Evolutionary conservation across 2,113 vertebrate species (phyloP).

Genomic region (Nematolebias whitei): DNA sequence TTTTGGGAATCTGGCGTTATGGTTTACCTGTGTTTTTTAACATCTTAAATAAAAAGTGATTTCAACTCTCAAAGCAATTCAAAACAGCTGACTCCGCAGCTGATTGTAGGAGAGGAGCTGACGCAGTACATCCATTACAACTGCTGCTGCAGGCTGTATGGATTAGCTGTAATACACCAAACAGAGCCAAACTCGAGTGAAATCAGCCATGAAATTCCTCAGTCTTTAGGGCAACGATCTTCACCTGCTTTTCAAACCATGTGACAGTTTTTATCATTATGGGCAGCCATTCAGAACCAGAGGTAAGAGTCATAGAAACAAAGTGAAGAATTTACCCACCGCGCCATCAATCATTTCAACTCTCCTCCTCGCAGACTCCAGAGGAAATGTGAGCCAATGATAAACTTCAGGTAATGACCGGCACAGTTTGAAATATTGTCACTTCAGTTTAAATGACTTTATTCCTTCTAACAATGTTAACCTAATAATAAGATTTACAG

Average conservation of each 20-base stretch:
- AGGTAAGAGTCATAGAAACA: conserved; percentile 1
- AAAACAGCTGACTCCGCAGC: conserved; percentile 29
- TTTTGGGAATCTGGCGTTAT: not conserved
- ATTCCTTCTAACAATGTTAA: conserved; percentile 2
- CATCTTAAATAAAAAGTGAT: not conserved
- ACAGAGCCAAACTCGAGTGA: not conserved
- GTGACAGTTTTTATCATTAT: not conserved
- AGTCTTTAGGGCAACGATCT: not conserved
- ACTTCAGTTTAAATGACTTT: not conserved
- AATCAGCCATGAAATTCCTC: conserved; percentile 4
- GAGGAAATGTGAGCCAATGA: not conserved
- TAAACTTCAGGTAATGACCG: not conserved
- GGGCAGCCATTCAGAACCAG: not conserved
- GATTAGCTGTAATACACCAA: not conserved
- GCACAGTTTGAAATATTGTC: conserved; percentile 10
- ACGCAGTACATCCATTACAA: not conserved
- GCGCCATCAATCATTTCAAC: not conserved
- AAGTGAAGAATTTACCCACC: not conserved
- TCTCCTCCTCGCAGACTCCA: not conserved
- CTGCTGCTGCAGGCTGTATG: not conserved
- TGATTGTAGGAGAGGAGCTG: conserved; percentile 6
- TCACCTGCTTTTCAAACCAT: conserved; percentile 9
- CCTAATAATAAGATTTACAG: conserved; percentile 8
- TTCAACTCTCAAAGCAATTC: conserved; percentile 13
- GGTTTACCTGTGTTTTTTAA: not conserved